phyloP scores from a whole-genome alignment of 30 jellyfish, hydroid and myxozoan species.

The Nemopilema nomurai region DNA sequence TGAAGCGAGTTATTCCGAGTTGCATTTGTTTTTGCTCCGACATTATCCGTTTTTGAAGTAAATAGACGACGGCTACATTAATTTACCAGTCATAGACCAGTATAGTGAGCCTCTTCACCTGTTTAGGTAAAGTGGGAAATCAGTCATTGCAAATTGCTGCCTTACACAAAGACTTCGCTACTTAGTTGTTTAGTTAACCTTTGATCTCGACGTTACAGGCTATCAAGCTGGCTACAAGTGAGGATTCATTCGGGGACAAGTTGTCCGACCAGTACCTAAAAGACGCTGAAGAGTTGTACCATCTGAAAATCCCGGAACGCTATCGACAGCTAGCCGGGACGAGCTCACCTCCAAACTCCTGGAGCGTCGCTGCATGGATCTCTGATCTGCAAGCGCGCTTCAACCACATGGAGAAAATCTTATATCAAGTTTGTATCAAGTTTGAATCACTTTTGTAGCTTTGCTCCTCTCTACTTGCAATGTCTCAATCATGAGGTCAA shows the following conservation, averaged over 20 bases:
- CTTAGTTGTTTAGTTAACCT: too few relatives aligned
- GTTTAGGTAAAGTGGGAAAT: too few relatives aligned
- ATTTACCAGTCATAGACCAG: too few relatives aligned
- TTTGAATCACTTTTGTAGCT: too few relatives aligned
- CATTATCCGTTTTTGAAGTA: too few relatives aligned
- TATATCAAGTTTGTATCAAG: slow-evolving; percentile 44
- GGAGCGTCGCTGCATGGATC: slow-evolving; percentile 75
- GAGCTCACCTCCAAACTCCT: slow-evolving; percentile 72
- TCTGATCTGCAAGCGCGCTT: slow-evolving; percentile 67
- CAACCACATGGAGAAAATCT: slow-evolving; percentile 70
- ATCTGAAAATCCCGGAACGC: slow-evolving; percentile 62
- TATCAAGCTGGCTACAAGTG: slow-evolving; percentile 64
- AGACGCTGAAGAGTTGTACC: slow-evolving; percentile 80
- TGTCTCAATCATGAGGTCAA: too few relatives aligned
- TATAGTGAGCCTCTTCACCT: too few relatives aligned
- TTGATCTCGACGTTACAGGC: too few relatives aligned
- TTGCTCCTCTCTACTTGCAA: too few relatives aligned
- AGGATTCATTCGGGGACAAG: slow-evolving; percentile 57
- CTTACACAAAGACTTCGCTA: background rate
- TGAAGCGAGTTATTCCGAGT: too few relatives aligned
- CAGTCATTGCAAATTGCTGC: background rate
- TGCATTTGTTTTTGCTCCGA: too few relatives aligned
- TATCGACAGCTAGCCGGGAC: slow-evolving; percentile 67
- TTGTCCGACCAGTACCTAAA: slow-evolving; percentile 44
- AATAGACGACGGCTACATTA: too few relatives aligned